Percentiles rank a stretch among this genome's conserved stretches.
phyloP scores from a whole-genome alignment of 2,888 invertebrate species.

The Trissolcus japonicus region DNA sequence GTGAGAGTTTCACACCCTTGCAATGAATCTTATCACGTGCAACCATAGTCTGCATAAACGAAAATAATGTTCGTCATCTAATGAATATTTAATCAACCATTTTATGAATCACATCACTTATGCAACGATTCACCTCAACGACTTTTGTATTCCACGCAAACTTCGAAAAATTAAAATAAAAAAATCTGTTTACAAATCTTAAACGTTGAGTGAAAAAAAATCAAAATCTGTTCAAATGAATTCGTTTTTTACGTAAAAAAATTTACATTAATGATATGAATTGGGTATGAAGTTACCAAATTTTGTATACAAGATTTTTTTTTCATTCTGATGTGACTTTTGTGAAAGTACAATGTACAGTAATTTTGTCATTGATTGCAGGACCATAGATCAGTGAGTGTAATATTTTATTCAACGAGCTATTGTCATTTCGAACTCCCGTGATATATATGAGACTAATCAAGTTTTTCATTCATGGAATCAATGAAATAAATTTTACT shows the following conservation, averaged over 20 bases:
- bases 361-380: conserved; percentile 17
- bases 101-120: conserved; percentile 24
- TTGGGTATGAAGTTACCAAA: not conserved
- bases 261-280: too few relatives aligned
- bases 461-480: conserved; percentile 43
- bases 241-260: too few relatives aligned
- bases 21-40: conserved; percentile 35
- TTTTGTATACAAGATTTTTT: conserved; percentile 7
- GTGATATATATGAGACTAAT: conserved; percentile 46
- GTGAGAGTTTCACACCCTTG: conserved; percentile 33
- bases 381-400: conserved; percentile 20
- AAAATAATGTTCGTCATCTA: conserved; percentile 31
- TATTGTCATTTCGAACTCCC: conserved; percentile 43
- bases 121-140: not conserved
- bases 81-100: conserved; percentile 34
- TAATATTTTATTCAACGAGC: conserved; percentile 41
- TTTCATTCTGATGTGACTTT: not conserved
- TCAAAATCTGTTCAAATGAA: too few relatives aligned
- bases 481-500: conserved; percentile 47
- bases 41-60: conserved; percentile 32
- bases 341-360: conserved; percentile 18
- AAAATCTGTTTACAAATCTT: too few relatives aligned
- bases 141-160: too few relatives aligned
- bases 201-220: too few relatives aligned
- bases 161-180: too few relatives aligned